These are phyloP conservation scores for Taenaris catops DNA, from an alignment of 2,888 invertebrate species.

Conservation along the genomic window DNA sequence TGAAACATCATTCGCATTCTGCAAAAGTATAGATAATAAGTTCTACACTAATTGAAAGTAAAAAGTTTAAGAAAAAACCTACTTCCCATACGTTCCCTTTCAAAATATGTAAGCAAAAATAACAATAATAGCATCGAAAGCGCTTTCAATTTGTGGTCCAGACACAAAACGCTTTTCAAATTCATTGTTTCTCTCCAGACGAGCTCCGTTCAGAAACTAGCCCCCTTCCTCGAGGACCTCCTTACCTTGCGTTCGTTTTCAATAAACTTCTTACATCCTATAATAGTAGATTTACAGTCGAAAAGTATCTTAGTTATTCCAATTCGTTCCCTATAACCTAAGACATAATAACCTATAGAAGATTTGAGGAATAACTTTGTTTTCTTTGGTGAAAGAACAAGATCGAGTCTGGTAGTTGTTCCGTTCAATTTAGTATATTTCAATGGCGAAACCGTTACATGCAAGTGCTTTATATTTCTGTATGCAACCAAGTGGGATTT, in stretches of 20 bases:
- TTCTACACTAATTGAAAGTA: too few relatives aligned
- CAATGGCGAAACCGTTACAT: conserved; percentile 62
- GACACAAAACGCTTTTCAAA: conserved; percentile 62
- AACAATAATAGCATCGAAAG: conserved; percentile 34
- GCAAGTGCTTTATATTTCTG: conserved; percentile 25
- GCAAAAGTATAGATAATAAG: too few relatives aligned
- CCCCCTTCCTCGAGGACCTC: conserved; percentile 55
- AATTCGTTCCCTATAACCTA: conserved; percentile 5
- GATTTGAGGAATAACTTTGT: not conserved
- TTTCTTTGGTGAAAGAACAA: conserved; percentile 29
- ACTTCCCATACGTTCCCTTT: too few relatives aligned
- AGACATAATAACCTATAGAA: conserved; percentile 1
- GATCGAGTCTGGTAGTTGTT: conserved; percentile 39
- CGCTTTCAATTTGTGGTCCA: conserved; percentile 38
- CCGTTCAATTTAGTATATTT: conserved; percentile 37
- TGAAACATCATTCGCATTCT: too few relatives aligned
- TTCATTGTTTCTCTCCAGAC: conserved; percentile 59
- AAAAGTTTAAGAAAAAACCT: too few relatives aligned
- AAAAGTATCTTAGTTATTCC: not conserved
- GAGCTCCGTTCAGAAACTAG: conserved; percentile 42
- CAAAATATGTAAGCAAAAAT: too few relatives aligned
- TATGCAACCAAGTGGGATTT: conserved; percentile 17
- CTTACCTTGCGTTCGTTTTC: conserved; percentile 65
- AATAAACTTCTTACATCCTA: conserved; percentile 59
- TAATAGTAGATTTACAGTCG: conserved; percentile 27